Evolutionary conservation across 2,797 vertebrate species (phyloP), one percentile per base, ranked within the genome.

Genomic region (Onychomys torridus): DNA sequence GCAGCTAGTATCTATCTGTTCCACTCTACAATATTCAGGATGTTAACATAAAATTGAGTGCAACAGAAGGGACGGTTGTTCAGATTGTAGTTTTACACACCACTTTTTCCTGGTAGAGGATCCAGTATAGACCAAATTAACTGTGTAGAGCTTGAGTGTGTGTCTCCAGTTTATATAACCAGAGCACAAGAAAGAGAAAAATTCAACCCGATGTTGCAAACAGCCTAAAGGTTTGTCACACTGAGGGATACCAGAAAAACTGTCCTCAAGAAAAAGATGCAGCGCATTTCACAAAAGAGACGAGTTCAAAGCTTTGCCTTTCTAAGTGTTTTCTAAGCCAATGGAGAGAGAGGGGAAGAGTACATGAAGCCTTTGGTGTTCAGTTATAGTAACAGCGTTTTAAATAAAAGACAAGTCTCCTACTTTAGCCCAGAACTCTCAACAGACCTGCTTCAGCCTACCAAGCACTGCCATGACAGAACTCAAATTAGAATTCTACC

Each of bases 111-210:
- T 46, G 40, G 73, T 84, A 79, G 79, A 92, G n/a, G 17, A 86
- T 65, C 85, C 92, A 89, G 59, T 81, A 91, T 34, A 46, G 94
- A 89, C 59, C 59, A 77, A 85, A 91, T 55, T 40, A 87, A 85
- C 5, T n/a, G 91, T 0, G 12, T 9, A 61, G 32, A 83, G 57
- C 25, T 65, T 90, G 79, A 67, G 14, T 77, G 23, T 40, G 40
- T 71, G 5, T 55, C 37, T 79, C 46, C 57, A 55, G 65, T 85
- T 84, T 73, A 90, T 79, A 29, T 67, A 71, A 91, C 46, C 12
- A 90, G 55, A 67, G 76, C 29, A 76, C 27, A 40, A 55, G 9
- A 4, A 25, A 16, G 17, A 46, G 43, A 49, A 49, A 89, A 94
- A 94, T 37, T 61, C 61, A 17, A 46, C 29, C 13, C 34, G 52